phyloP scores from a whole-genome alignment of 2,797 vertebrate species.

The Esox masquinongy region DNA sequence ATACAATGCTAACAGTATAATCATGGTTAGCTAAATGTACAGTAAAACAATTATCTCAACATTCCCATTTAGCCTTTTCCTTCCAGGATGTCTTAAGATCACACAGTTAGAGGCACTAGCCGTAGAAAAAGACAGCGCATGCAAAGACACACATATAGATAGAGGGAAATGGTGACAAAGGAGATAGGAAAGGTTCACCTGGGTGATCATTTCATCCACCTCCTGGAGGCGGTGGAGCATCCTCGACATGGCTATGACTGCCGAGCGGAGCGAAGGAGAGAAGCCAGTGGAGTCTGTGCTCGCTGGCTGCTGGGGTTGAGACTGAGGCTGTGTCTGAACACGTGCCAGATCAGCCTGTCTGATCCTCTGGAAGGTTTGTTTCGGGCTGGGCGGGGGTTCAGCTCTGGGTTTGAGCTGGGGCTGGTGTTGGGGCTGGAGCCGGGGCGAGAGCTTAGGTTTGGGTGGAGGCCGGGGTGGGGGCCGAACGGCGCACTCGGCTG shows the following conservation, averaged over 20 bases:
- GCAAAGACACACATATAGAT: conserved; percentile 16
- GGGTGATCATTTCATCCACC: conserved; percentile 90
- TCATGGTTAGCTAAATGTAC: conserved; percentile 19
- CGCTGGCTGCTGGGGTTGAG: conserved; percentile 65
- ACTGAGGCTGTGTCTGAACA: conserved; percentile 55
- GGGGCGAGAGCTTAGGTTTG: conserved; percentile 47
- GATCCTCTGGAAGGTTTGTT: conserved; percentile 74
- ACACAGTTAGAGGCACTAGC: conserved; percentile 13
- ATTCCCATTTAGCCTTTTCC: conserved; percentile 36
- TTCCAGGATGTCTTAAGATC: conserved; percentile 20
- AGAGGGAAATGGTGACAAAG: conserved; percentile 1
- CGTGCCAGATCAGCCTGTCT: conserved; percentile 73
- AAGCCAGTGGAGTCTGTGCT: conserved; percentile 63
- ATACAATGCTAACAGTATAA: conserved; percentile 48
- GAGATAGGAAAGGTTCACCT: conserved; percentile 80
- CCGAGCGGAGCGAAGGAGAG: conserved; percentile 75
- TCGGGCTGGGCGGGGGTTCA: conserved; percentile 63
- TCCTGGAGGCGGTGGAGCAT: conserved; percentile 91
- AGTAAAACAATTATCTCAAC: conserved; percentile 45
- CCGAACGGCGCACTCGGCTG: conserved; percentile 74
- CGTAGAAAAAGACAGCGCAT: conserved; percentile 16
- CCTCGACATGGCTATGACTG: conserved; percentile 84
- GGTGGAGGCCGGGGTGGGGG: conserved; percentile 61
- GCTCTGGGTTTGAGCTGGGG: conserved; percentile 59
- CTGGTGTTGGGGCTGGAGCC: conserved; percentile 38